Conservation (phyloP, 2,797 vertebrate species). For the Coendou prehensilis region DNA sequence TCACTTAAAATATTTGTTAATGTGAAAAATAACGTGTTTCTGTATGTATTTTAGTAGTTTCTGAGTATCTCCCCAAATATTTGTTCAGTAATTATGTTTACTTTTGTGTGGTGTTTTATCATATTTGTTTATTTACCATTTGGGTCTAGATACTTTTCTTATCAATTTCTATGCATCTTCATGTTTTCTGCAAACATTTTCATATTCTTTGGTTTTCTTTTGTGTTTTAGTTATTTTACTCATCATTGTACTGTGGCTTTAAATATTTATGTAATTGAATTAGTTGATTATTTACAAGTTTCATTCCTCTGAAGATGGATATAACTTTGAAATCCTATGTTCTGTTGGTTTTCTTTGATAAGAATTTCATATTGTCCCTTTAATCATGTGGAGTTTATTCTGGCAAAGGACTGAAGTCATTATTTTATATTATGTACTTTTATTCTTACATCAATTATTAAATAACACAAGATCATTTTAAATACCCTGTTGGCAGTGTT, state of each 20-base stretch:
- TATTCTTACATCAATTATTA: constrained; percentile 63
- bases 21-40: background rate
- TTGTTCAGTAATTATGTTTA: constrained; percentile 42
- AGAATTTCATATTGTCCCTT: constrained; percentile 57
- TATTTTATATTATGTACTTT: constrained; percentile 59
- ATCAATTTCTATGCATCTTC: background rate
- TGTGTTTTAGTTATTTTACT: background rate
- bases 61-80: background rate
- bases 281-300: constrained; percentile 39
- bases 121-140: constrained; percentile 17
- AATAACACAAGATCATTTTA: constrained; percentile 52
- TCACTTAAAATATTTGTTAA: constrained; percentile 56
- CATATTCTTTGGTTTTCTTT: background rate
- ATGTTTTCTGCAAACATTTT: constrained; percentile 35
- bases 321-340: background rate
- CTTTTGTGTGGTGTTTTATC: background rate
- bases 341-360: constrained; percentile 60
- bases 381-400: constrained; percentile 60
- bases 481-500: constrained; percentile 54
- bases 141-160: background rate
- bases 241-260: background rate
- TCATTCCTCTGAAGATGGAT: constrained; percentile 19
- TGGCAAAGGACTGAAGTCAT: background rate
- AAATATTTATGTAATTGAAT: constrained; percentile 56
- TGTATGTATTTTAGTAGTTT: background rate